A percentile compares a stretch with the other conserved stretches of the same genome.
These are phyloP conservation scores for Myotis myotis DNA, from an alignment of 2,797 vertebrate genomes.

Conservation along the genomic window DNA sequence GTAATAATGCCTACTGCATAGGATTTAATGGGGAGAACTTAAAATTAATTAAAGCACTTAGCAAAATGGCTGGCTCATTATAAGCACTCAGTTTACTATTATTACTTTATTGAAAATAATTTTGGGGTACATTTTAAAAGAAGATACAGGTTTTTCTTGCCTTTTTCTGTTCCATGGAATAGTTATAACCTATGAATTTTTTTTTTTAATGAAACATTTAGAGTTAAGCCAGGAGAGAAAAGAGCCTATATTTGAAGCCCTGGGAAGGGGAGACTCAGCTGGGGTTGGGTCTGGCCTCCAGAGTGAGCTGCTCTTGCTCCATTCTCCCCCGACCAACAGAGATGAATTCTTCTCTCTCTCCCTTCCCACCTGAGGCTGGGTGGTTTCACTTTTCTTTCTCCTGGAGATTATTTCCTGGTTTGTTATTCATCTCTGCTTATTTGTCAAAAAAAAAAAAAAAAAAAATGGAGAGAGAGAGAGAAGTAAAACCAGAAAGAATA, in stretches of 20 bases:
- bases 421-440: not conserved
- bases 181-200: not conserved
- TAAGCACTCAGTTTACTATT: not conserved
- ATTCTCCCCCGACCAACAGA: not conserved
- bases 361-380: not conserved
- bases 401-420: not conserved
- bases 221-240: not conserved
- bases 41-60: not conserved
- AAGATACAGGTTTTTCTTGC: not conserved
- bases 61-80: not conserved
- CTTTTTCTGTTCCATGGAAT: not conserved
- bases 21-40: not conserved
- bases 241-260: not conserved
- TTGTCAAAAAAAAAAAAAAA: not conserved
- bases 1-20: not conserved
- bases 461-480: not conserved
- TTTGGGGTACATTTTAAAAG: not conserved
- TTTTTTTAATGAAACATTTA: slow-evolving; percentile 2
- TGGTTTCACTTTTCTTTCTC: not conserved
- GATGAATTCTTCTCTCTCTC: not conserved
- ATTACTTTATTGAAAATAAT: slow-evolving; percentile 2
- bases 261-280: not conserved
- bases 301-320: not conserved
- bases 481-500: slow-evolving; percentile 9
- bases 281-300: not conserved